These are phyloP conservation scores for Acleris sparsana DNA, from an alignment of 2,888 invertebrate genomes.

Conservation along the genomic window DNA sequence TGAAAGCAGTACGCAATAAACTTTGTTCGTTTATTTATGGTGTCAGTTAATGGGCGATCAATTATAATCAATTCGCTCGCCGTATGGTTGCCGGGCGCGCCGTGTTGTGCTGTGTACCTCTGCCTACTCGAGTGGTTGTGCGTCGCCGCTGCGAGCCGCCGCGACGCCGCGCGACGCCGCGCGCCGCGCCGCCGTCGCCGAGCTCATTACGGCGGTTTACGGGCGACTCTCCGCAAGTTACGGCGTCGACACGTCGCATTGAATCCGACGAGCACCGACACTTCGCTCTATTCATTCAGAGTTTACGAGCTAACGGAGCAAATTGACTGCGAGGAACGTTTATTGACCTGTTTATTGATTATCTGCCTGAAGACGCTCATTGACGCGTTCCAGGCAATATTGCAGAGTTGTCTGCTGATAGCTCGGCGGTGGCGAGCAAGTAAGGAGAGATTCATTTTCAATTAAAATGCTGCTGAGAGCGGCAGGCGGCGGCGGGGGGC, in stretches of 20 bases:
- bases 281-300: conserved; percentile 21
- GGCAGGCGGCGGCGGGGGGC: no score
- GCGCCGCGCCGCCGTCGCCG: conserved; percentile 2
- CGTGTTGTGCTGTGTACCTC: no score
- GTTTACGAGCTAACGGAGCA: conserved; percentile 25
- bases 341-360: conserved; percentile 12
- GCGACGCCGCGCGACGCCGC: conserved; percentile 28
- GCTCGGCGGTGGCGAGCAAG: not conserved
- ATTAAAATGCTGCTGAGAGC: not conserved
- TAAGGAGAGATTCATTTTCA: not conserved
- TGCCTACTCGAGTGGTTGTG: no score
- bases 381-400: no score
- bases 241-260: conserved; percentile 23
- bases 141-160: not conserved
- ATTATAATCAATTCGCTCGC: not conserved
- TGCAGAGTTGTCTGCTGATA: no score
- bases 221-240: conserved; percentile 26
- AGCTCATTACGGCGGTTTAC: conserved; percentile 6
- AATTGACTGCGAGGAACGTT: conserved; percentile 24
- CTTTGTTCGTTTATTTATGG: not conserved
- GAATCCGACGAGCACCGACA: conserved; percentile 19
- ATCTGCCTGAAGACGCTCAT: not conserved
- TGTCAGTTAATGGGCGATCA: not conserved
- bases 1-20: not conserved
- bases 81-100: not conserved